phyloP scores from a whole-genome alignment of 2,113 vertebrate species.

The Leptosomus discolor region DNA sequence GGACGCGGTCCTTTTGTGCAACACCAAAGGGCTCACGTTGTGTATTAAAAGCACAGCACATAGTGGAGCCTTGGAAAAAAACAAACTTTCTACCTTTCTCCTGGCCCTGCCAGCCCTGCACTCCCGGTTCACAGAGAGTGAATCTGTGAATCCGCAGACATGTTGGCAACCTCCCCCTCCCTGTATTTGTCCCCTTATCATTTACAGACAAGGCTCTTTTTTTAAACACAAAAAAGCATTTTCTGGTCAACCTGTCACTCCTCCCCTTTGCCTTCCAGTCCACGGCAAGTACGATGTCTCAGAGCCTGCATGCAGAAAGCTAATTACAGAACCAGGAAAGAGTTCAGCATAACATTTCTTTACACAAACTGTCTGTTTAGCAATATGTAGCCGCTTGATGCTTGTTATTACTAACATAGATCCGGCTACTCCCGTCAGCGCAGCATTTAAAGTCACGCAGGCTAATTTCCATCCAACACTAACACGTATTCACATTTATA shows the following conservation, averaged over 20 bases:
- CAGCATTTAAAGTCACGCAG: not conserved
- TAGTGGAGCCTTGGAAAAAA: not conserved
- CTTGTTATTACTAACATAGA: not conserved
- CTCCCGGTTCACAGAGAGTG: not conserved
- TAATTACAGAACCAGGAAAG: conserved; percentile 10
- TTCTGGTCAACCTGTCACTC: not conserved
- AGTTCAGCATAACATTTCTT: conserved; percentile 26
- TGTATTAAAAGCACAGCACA: not conserved
- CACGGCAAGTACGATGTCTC: not conserved
- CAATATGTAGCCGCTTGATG: conserved; percentile 3
- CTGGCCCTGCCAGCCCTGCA: not conserved
- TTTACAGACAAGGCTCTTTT: not conserved
- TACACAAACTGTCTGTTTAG: conserved; percentile 23
- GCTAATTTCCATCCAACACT: not conserved
- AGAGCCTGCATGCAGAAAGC: not conserved
- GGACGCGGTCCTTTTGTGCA: not conserved
- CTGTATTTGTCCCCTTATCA: not conserved
- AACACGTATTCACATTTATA: not conserved
- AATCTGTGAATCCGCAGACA: not conserved
- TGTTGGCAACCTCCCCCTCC: not conserved
- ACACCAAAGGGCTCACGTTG: not conserved
- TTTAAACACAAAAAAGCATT: not conserved
- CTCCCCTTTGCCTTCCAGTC: not conserved
- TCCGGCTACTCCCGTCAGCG: not conserved
- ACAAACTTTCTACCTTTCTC: not conserved